These are phyloP conservation scores for Megaceryle torquata DNA, from an alignment of 2,113 vertebrate species.

Conservation along the genomic window DNA sequence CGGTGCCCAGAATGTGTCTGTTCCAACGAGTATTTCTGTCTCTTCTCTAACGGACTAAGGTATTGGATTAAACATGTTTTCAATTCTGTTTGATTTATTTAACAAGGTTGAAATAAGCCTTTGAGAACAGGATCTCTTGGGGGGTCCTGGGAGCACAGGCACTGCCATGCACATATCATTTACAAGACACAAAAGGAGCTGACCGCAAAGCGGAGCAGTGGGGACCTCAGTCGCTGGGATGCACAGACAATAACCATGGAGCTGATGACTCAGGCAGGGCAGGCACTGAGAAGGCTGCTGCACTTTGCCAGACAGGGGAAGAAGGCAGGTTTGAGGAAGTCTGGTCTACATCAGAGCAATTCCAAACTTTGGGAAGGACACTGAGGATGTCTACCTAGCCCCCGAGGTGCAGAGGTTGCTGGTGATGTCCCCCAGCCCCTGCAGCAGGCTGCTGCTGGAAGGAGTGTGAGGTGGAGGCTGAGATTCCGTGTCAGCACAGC, in stretches of 20 bases:
- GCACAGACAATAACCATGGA: background rate
- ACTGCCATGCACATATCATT: background rate
- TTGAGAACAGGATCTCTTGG: background rate
- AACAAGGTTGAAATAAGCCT: background rate
- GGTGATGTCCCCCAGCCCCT: background rate
- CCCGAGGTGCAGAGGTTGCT: background rate
- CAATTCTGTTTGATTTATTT: background rate
- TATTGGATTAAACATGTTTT: background rate
- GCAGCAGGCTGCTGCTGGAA: background rate
- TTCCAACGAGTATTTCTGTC: background rate
- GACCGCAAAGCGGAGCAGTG: background rate
- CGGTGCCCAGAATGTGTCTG: constrained; percentile 7
- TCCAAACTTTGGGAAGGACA: background rate
- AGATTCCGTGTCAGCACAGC: background rate
- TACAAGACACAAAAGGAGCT: background rate
- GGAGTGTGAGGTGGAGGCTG: background rate
- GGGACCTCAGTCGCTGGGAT: background rate
- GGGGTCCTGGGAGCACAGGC: constrained; percentile 12
- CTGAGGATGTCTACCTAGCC: background rate
- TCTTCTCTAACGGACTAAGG: background rate
- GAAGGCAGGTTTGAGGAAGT: background rate
- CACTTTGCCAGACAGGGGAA: background rate
- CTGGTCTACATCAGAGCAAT: background rate
- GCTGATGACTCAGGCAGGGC: background rate
- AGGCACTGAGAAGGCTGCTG: background rate